Evolutionary conservation across 2,797 vertebrate genomes (phyloP), one percentile per base, ranked within the genome.

Genomic region (Arnoldichthys spilopterus): DNA sequence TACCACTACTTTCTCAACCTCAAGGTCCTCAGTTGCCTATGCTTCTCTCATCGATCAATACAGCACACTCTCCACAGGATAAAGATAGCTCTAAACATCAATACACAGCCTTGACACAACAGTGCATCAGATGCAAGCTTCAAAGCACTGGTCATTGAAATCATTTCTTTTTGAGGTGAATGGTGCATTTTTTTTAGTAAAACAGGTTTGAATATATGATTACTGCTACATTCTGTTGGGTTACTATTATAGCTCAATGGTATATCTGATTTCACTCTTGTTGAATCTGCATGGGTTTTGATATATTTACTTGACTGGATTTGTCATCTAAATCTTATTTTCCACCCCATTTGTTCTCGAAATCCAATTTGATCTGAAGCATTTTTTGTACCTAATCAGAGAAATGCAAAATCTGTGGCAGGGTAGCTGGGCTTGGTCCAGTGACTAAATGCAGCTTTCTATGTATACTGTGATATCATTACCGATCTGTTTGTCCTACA

Each of bases 71-170:
- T 72, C 56, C 71, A 49, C 70, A 67, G 66, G 83, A 84, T 77
- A 84, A 82, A 80, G 77, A 82, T 74, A 84, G 80, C 77, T 77
- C 77, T 66, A 62, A 37, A 80, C 76, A 73, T 80, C 79, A 81
- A 82, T 80, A 82, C 76, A 77, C 70, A 63, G 24, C n/a, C 34
- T 47, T 63, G 32, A 72, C 61, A 72, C 53, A 64, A 49, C 58
- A 43, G 51, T 59, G 34, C 20, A 37, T 45, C 22, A 69, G 58
- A 77, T 12, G 26, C n/a, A 30, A 47, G 64, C 64, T 4, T 24
- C 16, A 13, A 47, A 32, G 30, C 26, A 45, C 11, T n/a, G 32
- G 20, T 13, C 64, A 45, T 24, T 67, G 22, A 67, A 64, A 54
- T 63, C 3, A 43, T 71, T 28, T 69, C 8, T 34, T 18, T 30